Base-by-base conservation (phyloP, 2,113 vertebrate genomes). In the Puntigrus tetrazona region DNA sequence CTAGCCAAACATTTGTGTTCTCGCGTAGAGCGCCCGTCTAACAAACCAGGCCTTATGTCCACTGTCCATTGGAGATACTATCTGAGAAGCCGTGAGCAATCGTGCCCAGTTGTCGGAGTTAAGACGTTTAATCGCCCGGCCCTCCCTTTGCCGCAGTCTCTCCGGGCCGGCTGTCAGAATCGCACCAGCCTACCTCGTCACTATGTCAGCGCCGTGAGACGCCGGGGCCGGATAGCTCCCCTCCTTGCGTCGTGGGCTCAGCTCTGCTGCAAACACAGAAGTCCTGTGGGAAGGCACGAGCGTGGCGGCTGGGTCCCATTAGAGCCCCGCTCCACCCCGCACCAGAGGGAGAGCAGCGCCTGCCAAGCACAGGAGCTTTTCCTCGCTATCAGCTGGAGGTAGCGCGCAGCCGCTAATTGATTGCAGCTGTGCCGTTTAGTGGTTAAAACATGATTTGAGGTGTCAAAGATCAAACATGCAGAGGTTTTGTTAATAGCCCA, bases 391-490 rank as follows among this genome's bases (percentile, higher is more conserved):
- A 63, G 65, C 87, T 88, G 59, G 67, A 83, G 75, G 73, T 74
- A 34, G 59, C 82, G 10, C 69, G 14, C 36, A 27, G 38, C 20
- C 41, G 34, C 83, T 87, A 85, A 87, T 87, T 87, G 81, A 87
- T 83, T 78, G 77, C 87, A 88, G 86, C 87, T 88, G 87, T 41
- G 29, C 79, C 75, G 63, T 83, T 86, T 83, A 85, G 81, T 36
- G 61, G 84, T 83, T 83, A 88, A 86, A 83, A 83, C 76, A 45
- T 70, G 76, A 86, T 84, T 85, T 83, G 77, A 86, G 75, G 70
- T 84, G 86, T 86, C 84, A 87, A 74, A 87, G 86, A 85, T 87
- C 80, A 85, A 87, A 87, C 84, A 83, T 79, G 84, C 80, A 69
- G 84, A 81, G 84, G 84, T 85, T 78, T 88, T 88, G 81, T 65